Evolutionary conservation across 35 echinoderm and acorn worm genomes (phyloP), one percentile per base, ranked within the genome.

Genomic region (Strongylocentrotus purpuratus): DNA sequence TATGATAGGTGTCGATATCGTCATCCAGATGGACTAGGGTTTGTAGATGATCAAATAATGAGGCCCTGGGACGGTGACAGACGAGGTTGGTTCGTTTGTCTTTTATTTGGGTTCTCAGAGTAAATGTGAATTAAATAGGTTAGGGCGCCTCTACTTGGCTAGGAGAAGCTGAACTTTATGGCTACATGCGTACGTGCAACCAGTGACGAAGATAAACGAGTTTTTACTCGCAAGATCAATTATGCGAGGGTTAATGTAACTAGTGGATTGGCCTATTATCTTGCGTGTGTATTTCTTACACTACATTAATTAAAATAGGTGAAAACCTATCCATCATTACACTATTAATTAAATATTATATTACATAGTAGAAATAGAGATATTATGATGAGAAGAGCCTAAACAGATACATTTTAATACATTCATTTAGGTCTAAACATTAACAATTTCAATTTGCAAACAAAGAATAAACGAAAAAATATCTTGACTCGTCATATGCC

Each of bases 1-100:
- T 78, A 78, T 78, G 65, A 78, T 78, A 78, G 65, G 65, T 78
- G 65, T 78, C 65, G 65, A 78, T 78, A 78, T 78, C 65, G 65
- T 78, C 25, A 22, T 78, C 65, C 65, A 78, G 65, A 78, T 78
- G 65, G 65, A n/a, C 65, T 8, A 22, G 25, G 65, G 65, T 22
- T 78, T 78, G 65, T 4, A 22, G 20, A 78, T 78, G 65, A 78
- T 78, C 65, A 78, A 78, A 78, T 78, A 41, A 78, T 22, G 65
- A 28, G 65, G 65, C 65, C 65, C 65, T 78, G 65, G 65, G 6
- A 78, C 28, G 65, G 65, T 78, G 65, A 78, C 65, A n/a, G 65
- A 78, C 65, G 20, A 78, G 65, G 20, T 78, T 18, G 65, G 20
- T 78, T 28, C 65, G 7, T 25, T 78, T 22, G 0, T 78, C 20